These are phyloP conservation scores for Standfussiana lucernea DNA, from an alignment of 2,888 invertebrate genomes.

Conservation along the genomic window DNA sequence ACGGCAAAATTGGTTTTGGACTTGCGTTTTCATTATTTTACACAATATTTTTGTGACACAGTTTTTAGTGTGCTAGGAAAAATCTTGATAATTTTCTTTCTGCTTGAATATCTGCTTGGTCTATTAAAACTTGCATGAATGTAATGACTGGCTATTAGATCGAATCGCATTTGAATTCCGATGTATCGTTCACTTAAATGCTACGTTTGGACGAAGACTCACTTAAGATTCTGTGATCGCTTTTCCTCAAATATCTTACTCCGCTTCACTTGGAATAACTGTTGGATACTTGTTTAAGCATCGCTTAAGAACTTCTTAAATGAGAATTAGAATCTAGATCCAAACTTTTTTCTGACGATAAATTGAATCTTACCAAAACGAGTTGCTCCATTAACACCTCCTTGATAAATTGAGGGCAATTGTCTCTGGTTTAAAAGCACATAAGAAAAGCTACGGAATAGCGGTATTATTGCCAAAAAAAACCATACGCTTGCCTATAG, in stretches of 20 bases:
- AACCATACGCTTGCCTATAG: conserved; percentile 72
- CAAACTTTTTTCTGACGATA: conserved; percentile 2
- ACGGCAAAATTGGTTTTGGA: conserved; percentile 26
- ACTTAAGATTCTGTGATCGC: conserved; percentile 15
- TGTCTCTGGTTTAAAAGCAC: conserved; percentile 49
- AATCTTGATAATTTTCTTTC: neutral
- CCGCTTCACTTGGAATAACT: conserved; percentile 2
- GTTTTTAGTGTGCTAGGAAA: neutral
- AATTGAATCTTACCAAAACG: conserved; percentile 21
- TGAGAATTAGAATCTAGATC: neutral
- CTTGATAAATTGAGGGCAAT: conserved; percentile 60
- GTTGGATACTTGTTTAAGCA: neutral
- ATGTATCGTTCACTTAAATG: conserved; percentile 41
- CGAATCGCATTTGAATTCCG: conserved; percentile 27
- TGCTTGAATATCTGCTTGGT: neutral
- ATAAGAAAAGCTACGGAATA: conserved; percentile 57
- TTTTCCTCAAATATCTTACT: conserved; percentile 30
- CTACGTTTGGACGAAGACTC: conserved; percentile 6
- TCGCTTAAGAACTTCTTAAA: neutral
- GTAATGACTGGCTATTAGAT: conserved; percentile 49
- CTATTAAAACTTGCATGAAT: conserved; percentile 37
- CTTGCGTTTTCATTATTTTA: conserved; percentile 49
- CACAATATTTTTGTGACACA: conserved; percentile 16
- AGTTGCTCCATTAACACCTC: conserved; percentile 46
- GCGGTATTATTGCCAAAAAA: conserved; percentile 68